Evolutionary conservation across 2,797 vertebrate genomes (phyloP), one percentile per base, ranked within the genome.

Genomic region (Danio aesculapii): DNA sequence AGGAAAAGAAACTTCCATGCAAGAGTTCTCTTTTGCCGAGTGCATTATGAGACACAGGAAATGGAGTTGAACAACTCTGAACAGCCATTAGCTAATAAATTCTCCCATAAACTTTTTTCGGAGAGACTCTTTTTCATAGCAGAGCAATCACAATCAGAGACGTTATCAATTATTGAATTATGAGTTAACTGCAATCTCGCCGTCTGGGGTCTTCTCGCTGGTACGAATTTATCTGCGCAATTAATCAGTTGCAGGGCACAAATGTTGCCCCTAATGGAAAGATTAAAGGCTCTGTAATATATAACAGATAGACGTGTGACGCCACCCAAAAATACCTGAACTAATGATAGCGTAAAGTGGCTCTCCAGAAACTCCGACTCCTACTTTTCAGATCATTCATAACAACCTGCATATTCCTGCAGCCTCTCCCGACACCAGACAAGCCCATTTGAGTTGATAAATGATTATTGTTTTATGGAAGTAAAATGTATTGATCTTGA

Each of bases 401-500:
- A 84, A n/a, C n/a, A n/a, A 57, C 67, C 59, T 49, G 58, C 44
- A 50, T 70, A 55, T 58, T 79, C 64, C 66, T 55, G 63, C n/a
- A 12, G 55, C 44, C 52, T 68, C 63, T 41, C 75, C 75, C 81
- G 69, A 71, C 84, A 66, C 55, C 68, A 77, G 85, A 88, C 83
- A 83, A 76, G 81, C 83, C 84, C 77, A 80, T 82, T 59, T 83
- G 84, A 90, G 86, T 89, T 94, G 93, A 94, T 87, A 55, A 92
- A 95, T 93, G 91, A 85, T 90, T 92, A 90, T 94, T 91, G 92
- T 92, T 92, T 87, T 86, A 87, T 84, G 82, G 84, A 88, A 92
- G 86, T 88, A 90, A 92, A 89, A 92, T 83, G 73, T 92, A 94
- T 94, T 89, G 93, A 94, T 92, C 89, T 30, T 88, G 61, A 77